Conservation (phyloP, 2,113 vertebrate genomes). For the Todiramphus chloris region DNA sequence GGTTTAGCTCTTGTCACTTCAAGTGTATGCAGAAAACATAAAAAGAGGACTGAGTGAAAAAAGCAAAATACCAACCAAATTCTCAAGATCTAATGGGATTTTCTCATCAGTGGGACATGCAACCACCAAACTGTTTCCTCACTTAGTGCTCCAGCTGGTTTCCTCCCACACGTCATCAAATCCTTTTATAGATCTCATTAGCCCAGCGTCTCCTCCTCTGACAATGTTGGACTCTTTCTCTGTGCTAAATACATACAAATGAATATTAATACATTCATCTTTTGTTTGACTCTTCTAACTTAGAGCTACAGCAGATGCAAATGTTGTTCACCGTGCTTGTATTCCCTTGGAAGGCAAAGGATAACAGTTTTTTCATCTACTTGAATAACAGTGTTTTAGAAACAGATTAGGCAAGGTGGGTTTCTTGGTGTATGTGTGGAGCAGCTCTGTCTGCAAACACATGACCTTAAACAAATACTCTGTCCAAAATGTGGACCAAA, state of each 20-base stretch:
- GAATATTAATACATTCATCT: slow-evolving; percentile 24
- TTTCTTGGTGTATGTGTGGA: not conserved
- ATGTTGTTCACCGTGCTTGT: not conserved
- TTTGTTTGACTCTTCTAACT: slow-evolving; percentile 11
- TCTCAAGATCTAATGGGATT: not conserved
- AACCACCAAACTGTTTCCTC: not conserved
- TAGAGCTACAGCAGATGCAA: not conserved
- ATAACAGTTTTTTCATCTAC: not conserved
- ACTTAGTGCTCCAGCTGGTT: not conserved
- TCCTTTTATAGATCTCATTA: slow-evolving; percentile 36
- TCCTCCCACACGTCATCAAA: not conserved
- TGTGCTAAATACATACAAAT: slow-evolving; percentile 36
- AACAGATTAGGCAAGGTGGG: not conserved
- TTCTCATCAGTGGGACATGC: slow-evolving; percentile 23
- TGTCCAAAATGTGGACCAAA: not conserved
- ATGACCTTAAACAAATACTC: not conserved
- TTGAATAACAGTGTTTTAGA: not conserved
- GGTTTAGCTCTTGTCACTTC: not conserved
- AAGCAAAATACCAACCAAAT: not conserved
- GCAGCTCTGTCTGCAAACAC: not conserved
- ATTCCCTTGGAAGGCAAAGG: not conserved
- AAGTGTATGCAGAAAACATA: not conserved
- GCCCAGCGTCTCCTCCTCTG: not conserved
- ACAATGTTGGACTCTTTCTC: not conserved
- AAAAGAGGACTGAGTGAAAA: not conserved